These are phyloP conservation scores for Orthosia gothica DNA, from an alignment of 2,888 invertebrate species.

Conservation along the genomic window DNA sequence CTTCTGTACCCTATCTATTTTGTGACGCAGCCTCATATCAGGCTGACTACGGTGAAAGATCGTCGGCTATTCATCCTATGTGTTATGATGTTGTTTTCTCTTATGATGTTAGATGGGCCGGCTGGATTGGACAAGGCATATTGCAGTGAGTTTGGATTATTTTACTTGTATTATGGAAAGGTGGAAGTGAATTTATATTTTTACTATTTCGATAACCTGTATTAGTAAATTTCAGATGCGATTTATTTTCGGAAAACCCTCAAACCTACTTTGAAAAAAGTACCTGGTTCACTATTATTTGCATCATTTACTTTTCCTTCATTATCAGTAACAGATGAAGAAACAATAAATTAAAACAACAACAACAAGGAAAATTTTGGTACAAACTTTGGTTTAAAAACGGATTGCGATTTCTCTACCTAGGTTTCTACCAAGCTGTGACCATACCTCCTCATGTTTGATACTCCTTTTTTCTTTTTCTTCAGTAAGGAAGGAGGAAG, in stretches of 20 bases:
- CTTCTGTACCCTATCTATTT: neutral
- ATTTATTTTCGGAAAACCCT: neutral
- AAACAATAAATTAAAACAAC: neutral
- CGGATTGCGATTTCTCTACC: neutral
- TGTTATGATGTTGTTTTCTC: slow-evolving; percentile 64
- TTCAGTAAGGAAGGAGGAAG: slow-evolving; percentile 2
- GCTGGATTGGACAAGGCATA: slow-evolving; percentile 31
- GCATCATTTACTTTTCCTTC: neutral
- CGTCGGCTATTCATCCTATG: slow-evolving; percentile 59
- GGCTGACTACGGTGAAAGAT: slow-evolving; percentile 60
- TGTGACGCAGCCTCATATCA: slow-evolving; percentile 42
- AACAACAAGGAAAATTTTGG: too few relatives aligned
- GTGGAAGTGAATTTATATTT: neutral
- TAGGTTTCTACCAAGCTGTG: neutral
- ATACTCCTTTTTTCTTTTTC: neutral
- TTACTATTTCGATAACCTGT: neutral
- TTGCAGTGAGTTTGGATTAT: slow-evolving; percentile 6
- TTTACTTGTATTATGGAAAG: slow-evolving; percentile 9
- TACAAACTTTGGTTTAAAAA: neutral
- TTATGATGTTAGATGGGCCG: slow-evolving; percentile 32
- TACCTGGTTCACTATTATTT: neutral
- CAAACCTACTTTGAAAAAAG: neutral
- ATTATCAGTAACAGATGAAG: neutral
- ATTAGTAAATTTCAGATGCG: neutral
- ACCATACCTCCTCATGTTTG: neutral